Base-by-base conservation (phyloP, 2,797 vertebrate species). In the Sternarchorhynchus goeldii region DNA sequence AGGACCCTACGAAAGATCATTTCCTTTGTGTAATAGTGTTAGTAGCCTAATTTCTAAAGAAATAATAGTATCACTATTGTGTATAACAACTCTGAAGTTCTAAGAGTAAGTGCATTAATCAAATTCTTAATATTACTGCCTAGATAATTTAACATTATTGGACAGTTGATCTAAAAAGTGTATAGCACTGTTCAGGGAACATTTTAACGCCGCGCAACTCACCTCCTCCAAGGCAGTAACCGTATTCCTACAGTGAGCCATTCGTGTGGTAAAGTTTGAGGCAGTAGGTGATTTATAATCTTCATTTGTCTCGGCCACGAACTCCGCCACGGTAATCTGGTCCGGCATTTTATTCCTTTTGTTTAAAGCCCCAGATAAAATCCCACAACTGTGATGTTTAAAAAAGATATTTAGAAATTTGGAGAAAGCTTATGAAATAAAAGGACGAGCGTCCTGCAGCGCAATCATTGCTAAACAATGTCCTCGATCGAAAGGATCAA, bases 201-300 rank as follows among this genome's bases (percentile, higher is more conserved):
- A 57, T 34, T 32, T 25, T 69, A 57, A 64, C 69, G 53, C 57
- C 63, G 16, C 10, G 36, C 4, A 55, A 86, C 92, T 95, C 91
- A 99, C 97, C 96, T 99, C 97, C 89, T 99, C 97, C 92, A 99
- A 93, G 82, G 95, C 96, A 69, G 95, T 81, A 92, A 99, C 97
- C 0, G 96, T 98, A 84, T 95, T 97, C 92, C 96, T 93, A 90
- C 97, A 99, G 90, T 99, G 97, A 89, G 93, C 94, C 94, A 98
- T 97, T 90, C 96, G 93, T 86, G 95, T 98, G 91, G 97, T 98
- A 94, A 99, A 99, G 94, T 96, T 98, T 68, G 97, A 99, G 84
- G 97, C 96, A 71, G 97, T 98, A 79, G 97, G 97, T 20, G 97
- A 94, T 91, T 98, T 99, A 88, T 99, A 99, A 93, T 99, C 97